Evolutionary conservation across 2,113 vertebrate species (phyloP), one percentile per base, ranked within the genome.

Genomic region (Hystrix cristata): DNA sequence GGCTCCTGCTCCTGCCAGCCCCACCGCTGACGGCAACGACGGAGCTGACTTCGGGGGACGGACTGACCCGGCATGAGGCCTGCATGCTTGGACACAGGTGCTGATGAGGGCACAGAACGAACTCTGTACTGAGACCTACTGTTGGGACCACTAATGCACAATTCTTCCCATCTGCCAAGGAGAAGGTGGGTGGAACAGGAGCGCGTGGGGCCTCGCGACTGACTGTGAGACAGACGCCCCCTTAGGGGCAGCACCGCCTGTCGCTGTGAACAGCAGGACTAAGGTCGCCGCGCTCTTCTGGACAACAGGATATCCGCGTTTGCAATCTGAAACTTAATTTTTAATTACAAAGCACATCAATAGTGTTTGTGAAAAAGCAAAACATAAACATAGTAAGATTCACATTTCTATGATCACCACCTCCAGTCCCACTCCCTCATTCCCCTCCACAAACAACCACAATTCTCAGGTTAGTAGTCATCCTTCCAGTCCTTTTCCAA

Each of bases 21-120:
- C 53, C 64, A 80, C 59, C 53, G 95, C n/a, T 46, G 72, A 91
- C 18, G 43, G 11, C 57, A 16, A 79, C 87, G 5, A 43, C 19
- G 9, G 13, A 90, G 9, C 53, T 34, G 84, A 78, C 59, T 94
- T 27, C 69, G 72, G 87, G 92, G 57, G 60, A 93, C 31, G 88
- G 72, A 78, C 43, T 60, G 72, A 23, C 46, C 38, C 34, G 87
- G 59, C 4, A 55, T 19, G 10, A 95, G 12, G 29, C 93, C 38
- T 80, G 59, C 80, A 85, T 16, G 15, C 95, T 94, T 62, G 83
- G 59, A 78, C 55, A 21, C 74, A 94, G 59, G 82, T 81, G 59
- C 25, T 89, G 12, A 67, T 57, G 89, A 90, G 57, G 27, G 34
- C 83, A 80, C 2, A 93, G 78, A 84, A 21, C 34, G 72, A 83